Base-by-base conservation (phyloP, 2,888 invertebrate genomes). In the Brachyptera risi region DNA sequence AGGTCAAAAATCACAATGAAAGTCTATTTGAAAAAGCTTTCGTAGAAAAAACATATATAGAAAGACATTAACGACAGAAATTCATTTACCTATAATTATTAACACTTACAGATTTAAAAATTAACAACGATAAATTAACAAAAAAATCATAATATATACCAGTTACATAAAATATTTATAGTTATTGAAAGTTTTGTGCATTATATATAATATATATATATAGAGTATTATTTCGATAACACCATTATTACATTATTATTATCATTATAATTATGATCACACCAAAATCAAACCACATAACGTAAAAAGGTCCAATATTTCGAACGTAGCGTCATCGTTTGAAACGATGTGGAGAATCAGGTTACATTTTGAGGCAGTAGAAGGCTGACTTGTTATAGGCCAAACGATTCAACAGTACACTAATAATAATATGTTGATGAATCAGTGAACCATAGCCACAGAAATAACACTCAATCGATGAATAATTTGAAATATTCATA, bases 21-120 rank as follows among this genome's bases (percentile, higher is more conserved):
- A 57, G 31, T 58, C 57, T 58, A 61, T 47, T 58, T 59, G 54
- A 58, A 63, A 63, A 63, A 58, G 58, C 56, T 60, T 57, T 60
- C 57, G 63, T 60, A 63, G 59, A 63, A 63, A 61, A 63, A 63
- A 60, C 63, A 63, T 60, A 59, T 35, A 61, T 21, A 24, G 51
- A 60, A 63, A 51, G 60, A 63, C 51, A 50, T 44, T 61, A 37
- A 61, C 57, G 50, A 57, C 40, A 61, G 37, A 40, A 35, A 26
- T 15, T 44, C n/a, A n/a, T n/a, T n/a, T n/a, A n/a, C n/a, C n/a
- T n/a, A n/a, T n/a, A n/a, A n/a, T n/a, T n/a, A n/a, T n/a, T n/a
- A n/a, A n/a, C n/a, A n/a, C n/a, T n/a, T n/a, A 19, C 9, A 54
- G 21, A 37, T 54, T 35, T 54, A 58, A 58, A 49, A 58, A 47